Percentiles rank a stretch among this genome's conserved stretches.
These are phyloP conservation scores for Spodoptera frugiperda DNA, from an alignment of 1,140 invertebrate species.

Conservation along the genomic window DNA sequence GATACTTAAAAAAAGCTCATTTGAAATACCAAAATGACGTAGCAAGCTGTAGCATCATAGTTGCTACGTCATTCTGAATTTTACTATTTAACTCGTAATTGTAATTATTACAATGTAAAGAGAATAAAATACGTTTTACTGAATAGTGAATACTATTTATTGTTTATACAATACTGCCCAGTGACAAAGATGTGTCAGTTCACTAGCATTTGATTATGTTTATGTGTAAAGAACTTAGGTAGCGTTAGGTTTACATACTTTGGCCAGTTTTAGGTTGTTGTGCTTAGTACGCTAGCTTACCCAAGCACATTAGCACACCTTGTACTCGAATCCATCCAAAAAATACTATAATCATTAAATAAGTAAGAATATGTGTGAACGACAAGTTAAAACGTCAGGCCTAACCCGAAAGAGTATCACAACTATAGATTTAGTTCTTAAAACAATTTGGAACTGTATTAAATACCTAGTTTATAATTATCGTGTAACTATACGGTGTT, in stretches of 20 bases:
- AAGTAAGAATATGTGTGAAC: conserved; percentile 19
- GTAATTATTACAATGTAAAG: too few relatives aligned
- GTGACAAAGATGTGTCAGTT: too few relatives aligned
- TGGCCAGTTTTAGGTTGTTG: conserved; percentile 8
- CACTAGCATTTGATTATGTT: neutral
- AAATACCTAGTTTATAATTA: conserved; percentile 34
- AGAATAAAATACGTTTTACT: too few relatives aligned
- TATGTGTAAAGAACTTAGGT: neutral
- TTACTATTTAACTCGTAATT: too few relatives aligned
- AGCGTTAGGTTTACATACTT: conserved; percentile 1
- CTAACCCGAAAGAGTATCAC: neutral
- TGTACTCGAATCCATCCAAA: conserved; percentile 24
- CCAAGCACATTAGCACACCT: conserved; percentile 11
- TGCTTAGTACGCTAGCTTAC: conserved; percentile 13
- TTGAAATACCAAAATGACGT: too few relatives aligned
- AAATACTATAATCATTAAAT: conserved; percentile 2
- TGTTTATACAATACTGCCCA: too few relatives aligned
- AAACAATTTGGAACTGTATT: conserved; percentile 24
- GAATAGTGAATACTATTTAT: too few relatives aligned
- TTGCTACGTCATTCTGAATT: too few relatives aligned
- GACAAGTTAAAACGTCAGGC: neutral
- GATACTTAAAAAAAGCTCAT: too few relatives aligned
- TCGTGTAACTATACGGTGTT: conserved; percentile 1
- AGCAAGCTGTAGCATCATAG: too few relatives aligned
- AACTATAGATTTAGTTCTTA: conserved; percentile 17